Conservation (phyloP, 2,797 vertebrate species). For the Steatocranus sp. region DNA sequence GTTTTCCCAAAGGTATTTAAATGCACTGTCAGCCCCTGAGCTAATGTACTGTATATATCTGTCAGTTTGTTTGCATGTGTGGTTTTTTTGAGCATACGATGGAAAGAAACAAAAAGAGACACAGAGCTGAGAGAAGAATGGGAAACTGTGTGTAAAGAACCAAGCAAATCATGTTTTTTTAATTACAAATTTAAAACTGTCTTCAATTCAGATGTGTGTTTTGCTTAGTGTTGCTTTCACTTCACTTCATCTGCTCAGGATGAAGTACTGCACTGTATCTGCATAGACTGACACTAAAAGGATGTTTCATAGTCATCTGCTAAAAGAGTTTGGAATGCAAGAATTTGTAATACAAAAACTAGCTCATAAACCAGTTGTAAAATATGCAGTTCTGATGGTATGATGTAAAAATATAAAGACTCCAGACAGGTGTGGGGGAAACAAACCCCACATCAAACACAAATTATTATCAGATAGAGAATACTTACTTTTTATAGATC, state of each 20-base stretch:
- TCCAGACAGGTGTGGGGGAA: not conserved
- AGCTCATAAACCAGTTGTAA: not conserved
- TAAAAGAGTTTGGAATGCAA: not conserved
- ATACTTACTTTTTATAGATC: not conserved
- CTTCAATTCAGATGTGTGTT: not conserved
- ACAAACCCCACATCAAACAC: not conserved
- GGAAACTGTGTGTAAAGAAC: not conserved
- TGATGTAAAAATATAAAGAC: not conserved
- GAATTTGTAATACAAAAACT: not conserved
- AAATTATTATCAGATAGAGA: not conserved
- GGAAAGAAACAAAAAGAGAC: not conserved
- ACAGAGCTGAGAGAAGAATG: not conserved
- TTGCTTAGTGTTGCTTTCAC: not conserved
- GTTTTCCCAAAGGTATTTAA: slow-evolving; percentile 1
- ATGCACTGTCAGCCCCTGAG: not conserved
- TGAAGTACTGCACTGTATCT: not conserved
- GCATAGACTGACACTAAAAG: not conserved
- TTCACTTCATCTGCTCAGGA: not conserved
- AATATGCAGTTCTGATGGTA: not conserved
- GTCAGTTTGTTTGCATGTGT: not conserved
- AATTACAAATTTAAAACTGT: not conserved
- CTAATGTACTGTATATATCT: not conserved
- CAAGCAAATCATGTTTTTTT: not conserved
- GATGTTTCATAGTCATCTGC: not conserved
- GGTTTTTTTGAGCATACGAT: not conserved